phyloP scores from a whole-genome alignment of 1,140 invertebrate species.

The Aphaenogaster ashmeadi region DNA sequence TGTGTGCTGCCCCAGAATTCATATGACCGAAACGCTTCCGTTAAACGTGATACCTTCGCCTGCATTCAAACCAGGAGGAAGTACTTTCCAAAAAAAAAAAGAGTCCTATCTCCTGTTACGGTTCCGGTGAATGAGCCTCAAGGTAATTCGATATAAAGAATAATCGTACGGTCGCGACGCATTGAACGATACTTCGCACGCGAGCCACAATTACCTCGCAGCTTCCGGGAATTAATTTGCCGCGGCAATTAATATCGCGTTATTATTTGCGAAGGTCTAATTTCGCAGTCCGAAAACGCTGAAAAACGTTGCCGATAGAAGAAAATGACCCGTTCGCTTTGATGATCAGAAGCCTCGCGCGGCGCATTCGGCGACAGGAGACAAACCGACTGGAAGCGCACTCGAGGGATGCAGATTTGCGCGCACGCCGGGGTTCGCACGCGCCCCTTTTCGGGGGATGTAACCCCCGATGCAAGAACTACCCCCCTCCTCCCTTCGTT shows the following conservation, averaged over 20 bases:
- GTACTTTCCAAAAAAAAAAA: conserved; percentile 42
- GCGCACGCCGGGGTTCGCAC: not conserved
- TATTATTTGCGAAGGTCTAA: not conserved
- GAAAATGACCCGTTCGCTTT: not conserved
- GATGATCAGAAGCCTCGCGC: not conserved
- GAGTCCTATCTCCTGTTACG: conserved; percentile 57
- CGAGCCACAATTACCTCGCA: not conserved
- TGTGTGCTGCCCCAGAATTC: conserved; percentile 41
- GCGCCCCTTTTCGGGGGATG: not conserved
- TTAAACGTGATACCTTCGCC: conserved; percentile 57
- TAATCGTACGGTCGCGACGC: conserved; percentile 24
- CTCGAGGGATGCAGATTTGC: not conserved
- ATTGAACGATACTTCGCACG: conserved; percentile 2
- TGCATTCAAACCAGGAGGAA: conserved; percentile 41
- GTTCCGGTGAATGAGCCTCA: conserved; percentile 56
- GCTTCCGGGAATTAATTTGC: conserved; percentile 24
- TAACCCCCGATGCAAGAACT: not conserved
- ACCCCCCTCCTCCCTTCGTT: not conserved
- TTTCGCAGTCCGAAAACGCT: not conserved
- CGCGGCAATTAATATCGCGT: not conserved
- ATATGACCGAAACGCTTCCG: conserved; percentile 54
- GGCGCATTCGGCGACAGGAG: not conserved
- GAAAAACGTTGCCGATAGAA: not conserved
- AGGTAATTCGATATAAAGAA: conserved; percentile 64
- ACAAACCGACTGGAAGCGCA: not conserved